phyloP scores from a whole-genome alignment of 2,113 vertebrate genomes.

The Suncus etruscus region DNA sequence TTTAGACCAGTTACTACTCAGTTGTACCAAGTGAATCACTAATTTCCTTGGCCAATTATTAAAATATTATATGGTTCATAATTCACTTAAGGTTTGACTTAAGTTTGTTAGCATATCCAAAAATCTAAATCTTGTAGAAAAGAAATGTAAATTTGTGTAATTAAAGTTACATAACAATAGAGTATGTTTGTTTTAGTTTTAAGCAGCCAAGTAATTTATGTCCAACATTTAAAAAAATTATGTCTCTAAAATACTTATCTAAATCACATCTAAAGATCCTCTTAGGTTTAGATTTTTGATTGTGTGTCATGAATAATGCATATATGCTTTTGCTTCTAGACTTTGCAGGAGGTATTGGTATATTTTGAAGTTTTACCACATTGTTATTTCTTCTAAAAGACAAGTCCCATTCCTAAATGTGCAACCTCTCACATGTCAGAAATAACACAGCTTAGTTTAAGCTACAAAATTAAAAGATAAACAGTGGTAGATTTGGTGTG shows the following conservation, averaged over 20 bases:
- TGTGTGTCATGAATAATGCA: not conserved
- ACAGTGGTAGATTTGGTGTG: constrained; percentile 39
- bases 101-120: not conserved
- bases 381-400: constrained; percentile 52
- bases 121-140: constrained; percentile 2
- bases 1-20: constrained; percentile 9
- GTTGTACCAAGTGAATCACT: not conserved
- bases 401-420: not conserved
- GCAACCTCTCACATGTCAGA: not conserved
- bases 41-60: constrained; percentile 45
- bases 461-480: constrained; percentile 67
- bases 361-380: constrained; percentile 25
- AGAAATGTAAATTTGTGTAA: constrained; percentile 35
- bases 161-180: constrained; percentile 25
- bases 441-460: constrained; percentile 66
- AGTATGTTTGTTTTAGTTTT: constrained; percentile 26
- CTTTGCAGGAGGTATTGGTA: constrained; percentile 22
- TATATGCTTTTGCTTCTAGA: constrained; percentile 46
- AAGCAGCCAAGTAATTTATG: constrained; percentile 8
- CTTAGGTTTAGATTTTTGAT: constrained; percentile 28
- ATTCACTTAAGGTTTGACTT: constrained; percentile 34
- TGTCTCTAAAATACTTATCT: constrained; percentile 26
- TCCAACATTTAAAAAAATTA: constrained; percentile 41
- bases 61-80: constrained; percentile 28
- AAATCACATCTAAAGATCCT: constrained; percentile 6